Base-by-base conservation (phyloP, 2,797 vertebrate species). In the Orestias chungarensis region DNA sequence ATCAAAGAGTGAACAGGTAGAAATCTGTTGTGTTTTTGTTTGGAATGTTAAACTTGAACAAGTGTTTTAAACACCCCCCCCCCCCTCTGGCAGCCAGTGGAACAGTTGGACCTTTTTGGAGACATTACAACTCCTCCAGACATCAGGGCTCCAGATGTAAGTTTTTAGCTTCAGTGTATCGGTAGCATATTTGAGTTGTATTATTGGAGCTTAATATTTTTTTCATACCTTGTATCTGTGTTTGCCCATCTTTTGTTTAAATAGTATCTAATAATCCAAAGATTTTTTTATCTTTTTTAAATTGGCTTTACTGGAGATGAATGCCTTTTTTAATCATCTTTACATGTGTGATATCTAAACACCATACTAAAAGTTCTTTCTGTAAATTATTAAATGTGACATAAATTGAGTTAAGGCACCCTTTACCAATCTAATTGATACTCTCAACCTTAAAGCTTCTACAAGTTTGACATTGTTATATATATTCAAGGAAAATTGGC, bases 71-170 rank as follows among this genome's bases (percentile, higher is more conserved):
- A 33, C 38, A 38, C 38, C 38, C 38, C 38, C 38, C 38, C 4
- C 38, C 38, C 38, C 80, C 47, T n/a, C n/a, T n/a, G n/a, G n/a
- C 91, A 99, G 97, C 95, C 93, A 83, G 92, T 95, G 90, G 95
- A 97, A 78, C 96, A 97, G 87, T 94, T 95, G 90, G 94, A 97
- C 90, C 94, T 99, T 78, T 99, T 99, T 94, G 98, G 97, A 88
- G 96, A 94, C 92, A 98, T 99, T 95, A 97, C 97, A 69, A 99
- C 98, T 82, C 97, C 97, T 38, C 97, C 97, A 89, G 96, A 98
- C 89, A 92, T 98, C 82, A 95, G 86, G 91, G 93, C 93, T 90
- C 93, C 96, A 70, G 93, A 95, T 90, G 97, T 99, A 95, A 98
- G 97, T 95, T 71, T 88, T 29, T 23, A 25, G 50, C 14, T 62